A percentile compares a stretch with the other conserved stretches of the same genome.
Evolutionary conservation across 2,797 vertebrate genomes (phyloP).

Genomic region (Balearica regulorum): DNA sequence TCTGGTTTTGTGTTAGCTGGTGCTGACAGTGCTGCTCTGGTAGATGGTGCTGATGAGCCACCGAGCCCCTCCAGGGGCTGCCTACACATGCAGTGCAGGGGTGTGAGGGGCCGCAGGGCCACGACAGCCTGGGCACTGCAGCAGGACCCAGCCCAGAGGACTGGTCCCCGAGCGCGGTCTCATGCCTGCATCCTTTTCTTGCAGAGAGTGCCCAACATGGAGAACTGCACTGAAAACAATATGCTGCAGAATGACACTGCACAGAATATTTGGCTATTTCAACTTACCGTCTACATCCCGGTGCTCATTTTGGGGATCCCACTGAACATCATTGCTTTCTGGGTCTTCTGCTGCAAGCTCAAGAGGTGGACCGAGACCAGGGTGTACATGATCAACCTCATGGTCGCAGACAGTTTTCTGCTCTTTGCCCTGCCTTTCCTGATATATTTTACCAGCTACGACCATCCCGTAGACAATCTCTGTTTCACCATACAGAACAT

Average conservation of each 20-base stretch:
- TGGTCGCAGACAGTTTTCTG: background rate
- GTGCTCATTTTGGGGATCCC: background rate
- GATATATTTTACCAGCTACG: background rate
- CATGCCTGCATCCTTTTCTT: background rate
- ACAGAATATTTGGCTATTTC: background rate
- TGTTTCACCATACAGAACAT: background rate
- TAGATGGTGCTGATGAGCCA: background rate
- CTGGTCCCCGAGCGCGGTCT: rapidly evolving
- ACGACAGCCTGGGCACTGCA: rapidly evolving
- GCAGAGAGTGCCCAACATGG: background rate
- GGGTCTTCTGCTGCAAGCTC: slow-evolving; percentile 49
- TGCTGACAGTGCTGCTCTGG: background rate
- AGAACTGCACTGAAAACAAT: background rate
- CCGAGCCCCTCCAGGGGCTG: background rate
- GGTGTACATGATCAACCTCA: slow-evolving; percentile 56
- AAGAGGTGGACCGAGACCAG: slow-evolving; percentile 35
- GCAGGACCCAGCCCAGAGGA: background rate
- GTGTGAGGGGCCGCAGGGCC: rapidly evolving
- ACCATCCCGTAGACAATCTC: rapidly evolving
- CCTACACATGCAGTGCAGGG: background rate
- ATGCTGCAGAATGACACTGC: rapidly evolving
- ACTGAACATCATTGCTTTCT: background rate
- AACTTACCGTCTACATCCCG: background rate
- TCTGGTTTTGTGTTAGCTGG: background rate
- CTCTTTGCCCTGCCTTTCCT: slow-evolving; percentile 22